These are phyloP conservation scores for Cryptomyrus ogoouensis DNA, from an alignment of 2,113 vertebrate species.

Conservation along the genomic window DNA sequence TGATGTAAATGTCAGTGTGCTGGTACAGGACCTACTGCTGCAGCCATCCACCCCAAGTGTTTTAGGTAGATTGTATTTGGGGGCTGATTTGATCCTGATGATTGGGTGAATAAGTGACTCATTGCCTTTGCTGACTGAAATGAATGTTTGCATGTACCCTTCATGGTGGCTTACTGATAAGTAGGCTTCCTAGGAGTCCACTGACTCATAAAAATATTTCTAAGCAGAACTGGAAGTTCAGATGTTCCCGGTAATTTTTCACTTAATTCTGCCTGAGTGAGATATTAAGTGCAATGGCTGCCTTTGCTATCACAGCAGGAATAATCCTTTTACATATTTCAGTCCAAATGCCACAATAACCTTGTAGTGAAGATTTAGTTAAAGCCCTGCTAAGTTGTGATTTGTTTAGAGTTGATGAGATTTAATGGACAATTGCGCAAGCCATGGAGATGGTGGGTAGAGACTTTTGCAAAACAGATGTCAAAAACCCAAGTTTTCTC, in stretches of 20 bases:
- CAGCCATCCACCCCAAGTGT: not conserved
- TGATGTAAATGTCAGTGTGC: not conserved
- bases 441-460: not conserved
- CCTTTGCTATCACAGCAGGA: slow-evolving; percentile 36
- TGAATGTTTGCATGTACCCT: not conserved
- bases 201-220: not conserved
- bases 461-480: not conserved
- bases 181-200: not conserved
- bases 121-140: not conserved
- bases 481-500: not conserved
- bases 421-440: not conserved
- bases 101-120: not conserved
- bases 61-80: not conserved
- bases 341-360: slow-evolving; percentile 51
- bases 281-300: slow-evolving; percentile 47
- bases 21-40: not conserved
- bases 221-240: not conserved
- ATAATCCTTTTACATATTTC: slow-evolving; percentile 51
- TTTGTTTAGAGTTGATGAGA: slow-evolving; percentile 32
- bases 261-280: slow-evolving; percentile 35
- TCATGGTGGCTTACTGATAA: not conserved
- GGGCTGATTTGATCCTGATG: not conserved
- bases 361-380: slow-evolving; percentile 58
- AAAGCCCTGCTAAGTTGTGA: slow-evolving; percentile 53
- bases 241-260: not conserved